Conservation (phyloP, 2,113 vertebrate species). For the Callaeas wilsoni region DNA sequence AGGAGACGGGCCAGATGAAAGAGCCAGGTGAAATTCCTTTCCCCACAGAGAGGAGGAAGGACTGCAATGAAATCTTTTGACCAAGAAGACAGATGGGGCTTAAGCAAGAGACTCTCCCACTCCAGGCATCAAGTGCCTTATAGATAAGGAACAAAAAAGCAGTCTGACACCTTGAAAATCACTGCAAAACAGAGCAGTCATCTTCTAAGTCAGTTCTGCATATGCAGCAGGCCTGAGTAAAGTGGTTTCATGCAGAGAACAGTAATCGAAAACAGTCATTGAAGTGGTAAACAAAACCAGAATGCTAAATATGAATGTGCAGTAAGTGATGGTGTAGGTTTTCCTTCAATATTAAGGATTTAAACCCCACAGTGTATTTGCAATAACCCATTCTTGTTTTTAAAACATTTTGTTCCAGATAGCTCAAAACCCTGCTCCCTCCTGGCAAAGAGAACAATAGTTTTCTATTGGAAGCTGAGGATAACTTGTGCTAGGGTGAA, state of each 20-base stretch:
- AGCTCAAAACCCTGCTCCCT: not conserved
- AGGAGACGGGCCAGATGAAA: not conserved
- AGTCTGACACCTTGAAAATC: constrained; percentile 21
- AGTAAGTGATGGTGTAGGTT: constrained; percentile 12
- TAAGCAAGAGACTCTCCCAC: not conserved
- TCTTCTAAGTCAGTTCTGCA: constrained; percentile 22
- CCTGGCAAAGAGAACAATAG: constrained; percentile 38
- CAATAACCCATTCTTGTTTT: constrained; percentile 40
- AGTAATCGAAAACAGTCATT: constrained; percentile 56
- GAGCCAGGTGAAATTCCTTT: not conserved
- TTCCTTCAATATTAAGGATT: constrained; percentile 28
- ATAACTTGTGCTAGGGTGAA: constrained; percentile 1
- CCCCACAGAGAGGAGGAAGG: not conserved
- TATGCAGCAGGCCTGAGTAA: constrained; percentile 8
- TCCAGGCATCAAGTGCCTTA: not conserved
- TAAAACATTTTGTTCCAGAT: constrained; percentile 48
- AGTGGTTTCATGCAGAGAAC: constrained; percentile 35
- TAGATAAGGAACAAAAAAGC: not conserved
- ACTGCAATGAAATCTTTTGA: not conserved
- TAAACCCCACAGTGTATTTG: not conserved
- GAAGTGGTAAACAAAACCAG: constrained; percentile 57
- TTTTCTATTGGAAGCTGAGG: not conserved
- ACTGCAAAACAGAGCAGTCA: constrained; percentile 15
- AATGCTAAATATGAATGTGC: constrained; percentile 20
- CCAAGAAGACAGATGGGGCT: not conserved